Conservation (phyloP, 2,888 invertebrate genomes). For the Bembecia ichneumoniformis region DNA sequence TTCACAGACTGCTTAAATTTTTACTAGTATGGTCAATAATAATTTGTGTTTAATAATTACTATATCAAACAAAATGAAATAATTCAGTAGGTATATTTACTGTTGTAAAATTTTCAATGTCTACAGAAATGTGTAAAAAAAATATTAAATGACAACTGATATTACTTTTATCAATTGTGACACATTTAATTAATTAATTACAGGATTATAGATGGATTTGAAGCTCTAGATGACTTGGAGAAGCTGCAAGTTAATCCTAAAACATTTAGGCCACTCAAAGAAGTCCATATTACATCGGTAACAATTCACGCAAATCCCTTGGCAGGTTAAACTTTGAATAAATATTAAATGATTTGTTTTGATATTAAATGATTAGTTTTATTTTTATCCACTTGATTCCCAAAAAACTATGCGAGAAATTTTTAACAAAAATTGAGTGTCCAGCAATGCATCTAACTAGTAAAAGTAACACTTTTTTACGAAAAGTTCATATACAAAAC, state of each 20-base stretch:
- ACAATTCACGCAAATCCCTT: conserved; percentile 99
- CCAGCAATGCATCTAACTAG: neutral
- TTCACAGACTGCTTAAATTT: too few relatives aligned
- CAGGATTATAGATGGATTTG: conserved; percentile 97
- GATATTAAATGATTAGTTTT: neutral
- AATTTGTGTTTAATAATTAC: too few relatives aligned
- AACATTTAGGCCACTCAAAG: conserved; percentile 88
- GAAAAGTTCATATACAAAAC: too few relatives aligned
- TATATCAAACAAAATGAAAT: too few relatives aligned
- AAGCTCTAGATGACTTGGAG: conserved; percentile 95
- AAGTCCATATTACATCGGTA: conserved; percentile 88
- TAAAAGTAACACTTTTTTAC: neutral
- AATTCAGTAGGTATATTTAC: too few relatives aligned
- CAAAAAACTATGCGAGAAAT: too few relatives aligned
- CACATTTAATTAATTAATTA: conserved; percentile 49
- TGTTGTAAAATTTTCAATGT: too few relatives aligned
- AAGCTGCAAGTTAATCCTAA: conserved; percentile 95
- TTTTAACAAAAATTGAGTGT: too few relatives aligned
- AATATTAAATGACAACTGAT: too few relatives aligned
- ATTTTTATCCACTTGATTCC: conserved; percentile 4
- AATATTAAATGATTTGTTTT: neutral
- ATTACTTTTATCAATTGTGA: neutral
- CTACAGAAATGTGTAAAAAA: too few relatives aligned
- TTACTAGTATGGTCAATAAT: too few relatives aligned
- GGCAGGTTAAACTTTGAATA: conserved; percentile 73